Percentiles rank a stretch among this genome's conserved stretches.
phyloP scores from a whole-genome alignment of 2,797 vertebrate species.

The Chromis chromis region DNA sequence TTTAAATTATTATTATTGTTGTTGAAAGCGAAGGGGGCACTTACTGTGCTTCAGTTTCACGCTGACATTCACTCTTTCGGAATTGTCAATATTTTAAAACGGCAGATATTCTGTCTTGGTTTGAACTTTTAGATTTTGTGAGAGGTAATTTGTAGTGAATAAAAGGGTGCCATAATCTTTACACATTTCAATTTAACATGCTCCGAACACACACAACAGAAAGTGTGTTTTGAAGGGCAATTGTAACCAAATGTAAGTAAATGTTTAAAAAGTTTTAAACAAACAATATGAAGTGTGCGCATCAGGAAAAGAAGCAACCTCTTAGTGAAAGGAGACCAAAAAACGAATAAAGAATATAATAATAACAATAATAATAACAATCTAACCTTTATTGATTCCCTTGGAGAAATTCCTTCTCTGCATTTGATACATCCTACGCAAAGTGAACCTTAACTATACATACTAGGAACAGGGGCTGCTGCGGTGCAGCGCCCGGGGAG shows the following conservation, averaged over 20 bases:
- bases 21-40: not conserved
- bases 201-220: not conserved
- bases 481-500: no score
- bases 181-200: not conserved
- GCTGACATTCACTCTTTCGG: conserved; percentile 1
- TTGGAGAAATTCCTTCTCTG: no score
- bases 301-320: not conserved
- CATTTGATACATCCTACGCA: no score
- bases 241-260: not conserved
- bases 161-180: conserved; percentile 10
- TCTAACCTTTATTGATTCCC: no score
- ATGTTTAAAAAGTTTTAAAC: not conserved
- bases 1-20: not conserved
- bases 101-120: not conserved
- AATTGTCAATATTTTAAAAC: conserved; percentile 12
- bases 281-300: not conserved
- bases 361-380: no score
- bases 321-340: not conserved
- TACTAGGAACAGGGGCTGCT: no score
- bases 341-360: not conserved
- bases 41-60: conserved; percentile 11
- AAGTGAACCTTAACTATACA: no score
- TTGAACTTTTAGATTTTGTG: conserved; percentile 11
- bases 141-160: not conserved
- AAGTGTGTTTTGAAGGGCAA: not conserved